Base-by-base conservation (phyloP, 2,888 invertebrate genomes). In the Agrilus cyanescens region DNA sequence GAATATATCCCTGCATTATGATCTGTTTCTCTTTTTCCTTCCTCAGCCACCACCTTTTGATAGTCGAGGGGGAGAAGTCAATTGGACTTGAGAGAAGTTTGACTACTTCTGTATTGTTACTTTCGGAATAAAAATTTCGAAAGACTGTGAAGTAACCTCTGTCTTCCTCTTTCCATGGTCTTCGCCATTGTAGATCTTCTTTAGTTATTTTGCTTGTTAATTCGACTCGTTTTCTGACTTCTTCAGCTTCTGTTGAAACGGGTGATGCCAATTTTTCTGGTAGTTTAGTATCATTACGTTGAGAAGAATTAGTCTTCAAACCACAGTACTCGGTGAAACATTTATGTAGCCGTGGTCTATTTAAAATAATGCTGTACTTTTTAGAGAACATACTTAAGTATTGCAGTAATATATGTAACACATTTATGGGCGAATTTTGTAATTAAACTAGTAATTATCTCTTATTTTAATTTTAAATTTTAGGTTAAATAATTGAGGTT, bases 171-270 rank as follows among this genome's bases (percentile, higher is more conserved):
- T 72, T 71, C 67, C 75, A 73, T 0, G 76, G 74, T 37, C 69
- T 74, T n/a, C 80, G 68, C 80, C 80, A 80, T 37, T 74, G 66
- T 29, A 77, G 62, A 45, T 72, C 73, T 34, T 62, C 60, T 55
- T 74, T 65, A 4, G 55, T 50, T 37, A 42, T 32, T 30, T 38
- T 13, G 18, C 48, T 50, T 12, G 41, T 41, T 32, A 44, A 13
- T 10, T 8, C 25, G 8, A 25, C 25, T 10, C 25, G 8, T 25
- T 4, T 25, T 25, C 10, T 25, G 10, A 10, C 4, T 25, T 25
- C 25, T 5, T 49, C 46, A 4, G 39, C 41, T 45, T 46, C 45
- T 14, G 47, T 31, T 10, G 43, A 31, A 18, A 48, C 37, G 1
- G 30, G 32, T 32, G 41, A 38, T 12, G 41, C 41, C 34, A 49